Conservation (phyloP, 2,888 invertebrate species). For the Leptinotarsa rubiginosa region DNA sequence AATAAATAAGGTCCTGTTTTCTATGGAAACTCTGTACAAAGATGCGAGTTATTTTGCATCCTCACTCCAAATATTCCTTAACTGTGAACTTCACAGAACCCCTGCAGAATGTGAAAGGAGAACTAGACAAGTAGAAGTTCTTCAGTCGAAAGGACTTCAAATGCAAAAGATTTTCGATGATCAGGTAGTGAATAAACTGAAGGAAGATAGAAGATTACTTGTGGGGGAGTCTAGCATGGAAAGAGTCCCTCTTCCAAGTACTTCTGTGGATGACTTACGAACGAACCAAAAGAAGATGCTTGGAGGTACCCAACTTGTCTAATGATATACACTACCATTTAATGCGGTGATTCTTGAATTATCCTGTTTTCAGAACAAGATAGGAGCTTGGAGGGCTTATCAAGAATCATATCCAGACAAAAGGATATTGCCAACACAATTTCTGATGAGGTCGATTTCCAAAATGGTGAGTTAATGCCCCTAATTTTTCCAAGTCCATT, state of each 20-base stretch:
- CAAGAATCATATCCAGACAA: conserved; percentile 80
- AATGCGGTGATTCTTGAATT: conserved; percentile 22
- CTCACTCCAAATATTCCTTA: conserved; percentile 33
- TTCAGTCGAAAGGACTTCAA: conserved; percentile 72
- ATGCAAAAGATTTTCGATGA: conserved; percentile 69
- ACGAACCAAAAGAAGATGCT: conserved; percentile 72
- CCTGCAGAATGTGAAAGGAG: conserved; percentile 74
- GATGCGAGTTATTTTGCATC: not conserved
- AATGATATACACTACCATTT: not conserved
- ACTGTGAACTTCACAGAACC: conserved; percentile 65
- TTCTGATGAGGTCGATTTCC: conserved; percentile 80
- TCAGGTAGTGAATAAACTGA: conserved; percentile 57
- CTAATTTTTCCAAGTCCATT: not conserved
- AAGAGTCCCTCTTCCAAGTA: conserved; percentile 19
- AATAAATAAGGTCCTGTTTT: not conserved
- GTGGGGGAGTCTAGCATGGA: conserved; percentile 53
- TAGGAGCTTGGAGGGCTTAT: conserved; percentile 78
- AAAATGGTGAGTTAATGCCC: conserved; percentile 73
- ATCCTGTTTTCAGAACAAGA: conserved; percentile 75
- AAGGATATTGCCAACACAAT: conserved; percentile 81
- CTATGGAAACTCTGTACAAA: not conserved
- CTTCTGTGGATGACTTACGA: conserved; percentile 66
- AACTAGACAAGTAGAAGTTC: conserved; percentile 71
- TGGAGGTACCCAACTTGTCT: conserved; percentile 64
- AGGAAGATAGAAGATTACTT: conserved; percentile 60